Base-by-base conservation (phyloP, 2,797 vertebrate genomes). In the Myiotriccus ornatus region DNA sequence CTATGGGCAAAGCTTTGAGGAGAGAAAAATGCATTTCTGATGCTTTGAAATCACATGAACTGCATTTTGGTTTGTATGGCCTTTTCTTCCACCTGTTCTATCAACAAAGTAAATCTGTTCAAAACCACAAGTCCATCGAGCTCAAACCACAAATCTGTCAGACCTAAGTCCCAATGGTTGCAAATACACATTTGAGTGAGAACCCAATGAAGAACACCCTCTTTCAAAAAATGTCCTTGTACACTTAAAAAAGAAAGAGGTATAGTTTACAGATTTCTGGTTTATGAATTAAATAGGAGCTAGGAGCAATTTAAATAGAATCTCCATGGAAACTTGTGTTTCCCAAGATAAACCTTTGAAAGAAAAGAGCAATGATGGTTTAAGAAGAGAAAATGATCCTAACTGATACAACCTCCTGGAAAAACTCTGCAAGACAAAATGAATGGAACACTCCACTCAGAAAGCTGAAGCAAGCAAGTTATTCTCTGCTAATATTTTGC, bases 181-280 rank as follows among this genome's bases (percentile, higher is more conserved):
- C 76, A 97, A 97, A 97, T 77, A 96, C 24, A 71, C 37, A 47
- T 93, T 94, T 93, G 90, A 94, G 52, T 96, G 96, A 93, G 87
- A 94, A 94, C 68, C 44, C 93, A 95, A 87, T 84, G 73, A 94
- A 73, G 1, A 9, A 73, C 44, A 30, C 69, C n/a, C 43, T 57
- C 56, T 55, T 76, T 52, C n/a, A 67, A 88, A 94, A 90, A 93
- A 83, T 23, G 69, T 76, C 80, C 41, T 92, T 80, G 47, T 62
- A 55, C 37, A 84, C 50, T 44, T 67, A 67, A 78, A 92, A 56
- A 87, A 80, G 20, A 43, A 25, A 41, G 43, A 88, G 23, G 24
- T 25, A 9, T 34, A 32, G 71, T 94, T 96, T 90, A 56, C 44
- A 94, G 69, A 34, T 93, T 92, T 96, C 43, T 87, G 75, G 56